phyloP scores from a whole-genome alignment of 2,113 vertebrate genomes.

The Tor tambroides region DNA sequence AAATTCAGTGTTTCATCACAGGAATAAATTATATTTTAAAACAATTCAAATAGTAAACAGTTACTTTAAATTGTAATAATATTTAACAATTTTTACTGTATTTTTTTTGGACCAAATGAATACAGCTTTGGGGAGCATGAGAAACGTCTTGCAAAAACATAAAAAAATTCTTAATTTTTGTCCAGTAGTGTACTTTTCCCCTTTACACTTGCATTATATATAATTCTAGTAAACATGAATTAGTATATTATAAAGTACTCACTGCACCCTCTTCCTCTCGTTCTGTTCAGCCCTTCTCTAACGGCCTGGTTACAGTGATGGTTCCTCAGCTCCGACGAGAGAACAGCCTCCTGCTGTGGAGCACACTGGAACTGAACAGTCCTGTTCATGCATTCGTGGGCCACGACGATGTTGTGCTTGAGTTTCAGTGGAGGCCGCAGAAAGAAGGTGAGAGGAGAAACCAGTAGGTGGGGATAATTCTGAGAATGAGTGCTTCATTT shows the following conservation, averaged over 20 bases:
- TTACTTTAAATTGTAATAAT: background rate
- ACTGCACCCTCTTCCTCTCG: background rate
- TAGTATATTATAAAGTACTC: background rate
- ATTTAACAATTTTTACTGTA: background rate
- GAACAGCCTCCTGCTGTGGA: conserved; percentile 96
- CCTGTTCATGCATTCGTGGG: conserved; percentile 97
- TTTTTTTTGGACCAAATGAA: background rate
- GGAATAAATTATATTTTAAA: background rate
- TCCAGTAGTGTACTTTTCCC: background rate
- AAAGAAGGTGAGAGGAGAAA: conserved; percentile 85
- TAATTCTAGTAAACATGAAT: background rate
- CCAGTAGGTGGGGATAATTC: background rate
- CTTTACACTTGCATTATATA: background rate
- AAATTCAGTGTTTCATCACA: background rate
- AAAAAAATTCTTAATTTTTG: background rate
- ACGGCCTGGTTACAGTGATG: conserved; percentile 96
- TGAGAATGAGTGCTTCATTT: background rate
- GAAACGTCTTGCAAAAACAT: background rate
- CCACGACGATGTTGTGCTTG: conserved; percentile 94
- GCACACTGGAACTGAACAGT: conserved; percentile 89
- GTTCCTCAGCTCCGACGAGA: conserved; percentile 95
- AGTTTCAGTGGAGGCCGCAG: conserved; percentile 97
- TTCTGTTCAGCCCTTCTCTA: conserved; percentile 87
- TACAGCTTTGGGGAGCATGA: background rate
- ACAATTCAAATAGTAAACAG: background rate